Conservation (phyloP, 92 coral and sea anemone genomes). For the Epizoanthus stellaris region DNA sequence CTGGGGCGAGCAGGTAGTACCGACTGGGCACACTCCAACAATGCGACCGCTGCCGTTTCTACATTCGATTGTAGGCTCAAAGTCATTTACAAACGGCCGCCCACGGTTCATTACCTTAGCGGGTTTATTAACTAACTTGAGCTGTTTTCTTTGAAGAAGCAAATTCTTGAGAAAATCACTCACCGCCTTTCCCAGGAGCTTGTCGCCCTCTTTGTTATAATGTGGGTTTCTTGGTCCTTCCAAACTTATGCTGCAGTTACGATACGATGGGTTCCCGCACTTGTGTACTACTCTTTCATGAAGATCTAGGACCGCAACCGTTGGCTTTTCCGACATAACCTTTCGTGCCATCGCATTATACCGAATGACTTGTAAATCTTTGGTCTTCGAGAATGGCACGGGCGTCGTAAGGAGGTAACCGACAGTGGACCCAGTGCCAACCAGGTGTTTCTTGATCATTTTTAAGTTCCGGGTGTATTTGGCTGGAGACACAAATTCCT, state of each 20-base stretch:
- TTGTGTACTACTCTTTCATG: conserved; percentile 17
- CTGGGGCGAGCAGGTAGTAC: conserved; percentile 68
- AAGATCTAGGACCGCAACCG: conserved; percentile 31
- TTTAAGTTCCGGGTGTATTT: conserved; percentile 5
- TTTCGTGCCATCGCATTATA: conserved; percentile 15
- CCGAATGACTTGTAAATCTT: conserved; percentile 7
- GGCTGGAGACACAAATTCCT: conserved; percentile 19
- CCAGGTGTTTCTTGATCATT: background rate
- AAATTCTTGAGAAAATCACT: conserved; percentile 34
- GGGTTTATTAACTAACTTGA: background rate
- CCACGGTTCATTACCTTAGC: background rate
- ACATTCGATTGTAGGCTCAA: conserved; percentile 44
- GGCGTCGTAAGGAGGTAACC: conserved; percentile 30
- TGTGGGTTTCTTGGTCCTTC: conserved; percentile 57
- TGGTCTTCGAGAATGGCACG: conserved; percentile 28
- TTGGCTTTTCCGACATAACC: conserved; percentile 41
- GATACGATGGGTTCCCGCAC: conserved; percentile 43
- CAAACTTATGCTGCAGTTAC: conserved; percentile 53
- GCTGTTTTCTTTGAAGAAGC: conserved; percentile 15
- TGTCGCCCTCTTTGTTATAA: conserved; percentile 63
- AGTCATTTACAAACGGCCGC: background rate
- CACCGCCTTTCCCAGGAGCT: conserved; percentile 59
- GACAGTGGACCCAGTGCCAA: conserved; percentile 5
- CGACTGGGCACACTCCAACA: conserved; percentile 73
- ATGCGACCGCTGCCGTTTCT: conserved; percentile 37